Evolutionary conservation across 2,888 invertebrate species (phyloP).

Genomic region (Calameuta filiformis): DNA sequence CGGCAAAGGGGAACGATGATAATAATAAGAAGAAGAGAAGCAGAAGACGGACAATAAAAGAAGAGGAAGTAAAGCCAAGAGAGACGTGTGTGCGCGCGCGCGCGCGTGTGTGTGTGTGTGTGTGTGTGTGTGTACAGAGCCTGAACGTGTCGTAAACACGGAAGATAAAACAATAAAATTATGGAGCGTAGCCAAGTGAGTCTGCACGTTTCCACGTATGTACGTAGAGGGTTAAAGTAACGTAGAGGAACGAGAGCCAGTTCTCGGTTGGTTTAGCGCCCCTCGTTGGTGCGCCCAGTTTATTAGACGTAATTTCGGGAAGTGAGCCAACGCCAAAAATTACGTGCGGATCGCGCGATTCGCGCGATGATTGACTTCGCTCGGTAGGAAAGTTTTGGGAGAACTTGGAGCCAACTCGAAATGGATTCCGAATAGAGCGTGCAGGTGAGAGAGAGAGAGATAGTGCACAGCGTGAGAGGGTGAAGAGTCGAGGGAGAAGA

Average conservation of each 20-base stretch:
- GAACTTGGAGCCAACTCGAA: not conserved
- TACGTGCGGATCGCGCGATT: slow-evolving; percentile 12
- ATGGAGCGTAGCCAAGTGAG: slow-evolving; percentile 53
- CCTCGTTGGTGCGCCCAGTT: slow-evolving; percentile 28
- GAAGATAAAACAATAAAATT: slow-evolving; percentile 55
- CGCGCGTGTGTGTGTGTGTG: too few species aligned
- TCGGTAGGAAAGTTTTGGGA: not conserved
- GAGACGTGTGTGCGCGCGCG: too few species aligned
- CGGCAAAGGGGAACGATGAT: not conserved
- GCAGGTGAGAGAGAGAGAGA: not conserved
- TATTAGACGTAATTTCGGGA: slow-evolving; percentile 38
- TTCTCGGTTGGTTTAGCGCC: slow-evolving; percentile 10
- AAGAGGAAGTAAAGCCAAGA: not conserved
- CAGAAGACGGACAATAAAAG: not conserved
- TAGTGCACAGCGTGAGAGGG: not conserved
- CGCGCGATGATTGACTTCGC: not conserved
- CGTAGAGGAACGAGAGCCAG: not conserved
- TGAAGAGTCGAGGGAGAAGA: not conserved
- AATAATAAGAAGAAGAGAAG: not conserved
- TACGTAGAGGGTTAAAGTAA: slow-evolving; percentile 19
- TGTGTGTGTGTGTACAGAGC: not conserved
- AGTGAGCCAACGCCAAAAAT: slow-evolving; percentile 41
- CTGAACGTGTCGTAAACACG: slow-evolving; percentile 39
- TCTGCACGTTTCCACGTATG: slow-evolving; percentile 25
- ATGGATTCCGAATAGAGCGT: not conserved